Evolutionary conservation across 1,140 invertebrate species (phyloP), one percentile per base, ranked within the genome.

Genomic region (Saccostrea cuccullata): DNA sequence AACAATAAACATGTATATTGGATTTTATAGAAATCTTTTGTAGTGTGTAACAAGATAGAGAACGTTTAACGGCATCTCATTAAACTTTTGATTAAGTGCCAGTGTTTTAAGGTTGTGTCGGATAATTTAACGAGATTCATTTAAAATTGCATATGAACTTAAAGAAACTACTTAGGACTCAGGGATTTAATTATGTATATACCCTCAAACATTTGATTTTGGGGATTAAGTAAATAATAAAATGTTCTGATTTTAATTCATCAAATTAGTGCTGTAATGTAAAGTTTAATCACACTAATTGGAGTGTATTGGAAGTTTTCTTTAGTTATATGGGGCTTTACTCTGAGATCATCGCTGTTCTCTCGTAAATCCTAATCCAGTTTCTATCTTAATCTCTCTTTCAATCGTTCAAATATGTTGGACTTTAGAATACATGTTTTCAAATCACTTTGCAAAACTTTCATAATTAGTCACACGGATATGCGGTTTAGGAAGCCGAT

Each of bases 191-290:
- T 55, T 55, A 84, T 23, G 30, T 36, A 55, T 26, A 47, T n/a
- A 55, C 40, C n/a, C 82, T 84, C 55, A 84, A 84, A 84, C 40
- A 84, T 84, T 84, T 84, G 82, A 84, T 84, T 84, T 56, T 55
- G 17, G 55, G 40, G 82, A 84, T 84, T 84, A 84, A 23, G 23
- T 56, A 55, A 55, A 84, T 84, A 84, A 55, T 30, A 55, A 84
- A 47, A 56, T 84, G 36, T 84, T 47, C 82, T 84, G 82, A 56
- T 56, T 55, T 84, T 55, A 84, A 77, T 77, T 84, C 40, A 84
- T 84, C 11, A 84, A 84, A 84, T 84, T 84, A 84, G 40, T 84
- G 17, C 55, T 26, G 40, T 55, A 84, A 55, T 84, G 20, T n/a
- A 56, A 84, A 84, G 55, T 55, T 84, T 84, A 55, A 84, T 55